Evolutionary conservation across 92 coral and sea anemone genomes (phyloP).

Genomic region (Chrysogorgia sp.): DNA sequence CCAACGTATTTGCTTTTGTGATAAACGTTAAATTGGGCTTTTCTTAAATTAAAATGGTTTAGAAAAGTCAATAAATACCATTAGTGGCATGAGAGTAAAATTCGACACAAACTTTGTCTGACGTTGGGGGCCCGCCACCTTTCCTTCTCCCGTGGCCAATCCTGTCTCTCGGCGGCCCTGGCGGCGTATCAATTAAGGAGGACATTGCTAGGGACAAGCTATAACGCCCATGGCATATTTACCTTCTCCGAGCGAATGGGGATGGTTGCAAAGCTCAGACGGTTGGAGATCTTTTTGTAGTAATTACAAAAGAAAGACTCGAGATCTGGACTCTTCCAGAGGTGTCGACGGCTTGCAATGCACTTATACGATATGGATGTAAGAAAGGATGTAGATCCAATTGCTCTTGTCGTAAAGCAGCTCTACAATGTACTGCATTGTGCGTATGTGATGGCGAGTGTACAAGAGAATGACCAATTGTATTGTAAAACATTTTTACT

Average conservation of each 20-base stretch:
- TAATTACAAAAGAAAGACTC: no score
- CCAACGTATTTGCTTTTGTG: no score
- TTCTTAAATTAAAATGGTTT: no score
- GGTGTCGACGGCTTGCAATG: slow-evolving; percentile 6
- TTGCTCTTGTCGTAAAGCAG: slow-evolving; percentile 43
- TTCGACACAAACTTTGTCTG: no score
- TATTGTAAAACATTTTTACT: neutral
- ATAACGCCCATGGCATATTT: slow-evolving; percentile 22
- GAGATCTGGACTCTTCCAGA: slow-evolving; percentile 31
- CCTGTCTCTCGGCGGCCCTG: no score
- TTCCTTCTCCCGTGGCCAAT: no score
- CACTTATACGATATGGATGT: slow-evolving; percentile 1
- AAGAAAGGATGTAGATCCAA: slow-evolving; percentile 12
- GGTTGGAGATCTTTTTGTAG: slow-evolving; percentile 26
- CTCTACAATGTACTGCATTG: slow-evolving; percentile 28
- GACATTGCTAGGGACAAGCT: slow-evolving; percentile 38
- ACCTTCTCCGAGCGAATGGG: slow-evolving; percentile 26
- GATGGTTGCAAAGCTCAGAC: slow-evolving; percentile 29
- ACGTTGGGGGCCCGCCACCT: no score
- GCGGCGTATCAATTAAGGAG: slow-evolving; percentile 27
- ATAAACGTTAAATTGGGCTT: no score
- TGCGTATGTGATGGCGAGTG: slow-evolving; percentile 29
- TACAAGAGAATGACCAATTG: slow-evolving; percentile 17
- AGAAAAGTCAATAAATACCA: no score
- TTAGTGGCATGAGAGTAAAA: no score